Evolutionary conservation across 2,888 invertebrate genomes (phyloP).

Genomic region (Vanessa cardui): DNA sequence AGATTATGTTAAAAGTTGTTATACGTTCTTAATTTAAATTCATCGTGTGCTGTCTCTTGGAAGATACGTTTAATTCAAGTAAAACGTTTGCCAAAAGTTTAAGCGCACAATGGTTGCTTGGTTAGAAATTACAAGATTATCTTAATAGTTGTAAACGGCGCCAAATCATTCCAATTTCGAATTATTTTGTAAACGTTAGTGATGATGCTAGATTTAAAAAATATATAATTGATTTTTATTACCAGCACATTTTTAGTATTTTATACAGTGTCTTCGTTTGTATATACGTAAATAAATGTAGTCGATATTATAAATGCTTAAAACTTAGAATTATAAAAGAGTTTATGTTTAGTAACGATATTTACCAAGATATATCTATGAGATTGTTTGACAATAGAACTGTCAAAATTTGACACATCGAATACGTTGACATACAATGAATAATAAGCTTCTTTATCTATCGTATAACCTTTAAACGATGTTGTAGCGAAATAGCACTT

Average conservation of each 20-base stretch:
- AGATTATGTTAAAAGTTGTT: not conserved
- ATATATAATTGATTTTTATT: no score
- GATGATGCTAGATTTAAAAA: not conserved
- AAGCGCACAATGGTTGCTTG: slow-evolving; percentile 13
- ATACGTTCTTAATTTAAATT: slow-evolving; percentile 15
- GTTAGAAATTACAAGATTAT: slow-evolving; percentile 23
- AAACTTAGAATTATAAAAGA: no score
- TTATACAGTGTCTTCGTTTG: no score
- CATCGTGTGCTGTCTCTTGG: slow-evolving; percentile 7
- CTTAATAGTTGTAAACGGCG: slow-evolving; percentile 14
- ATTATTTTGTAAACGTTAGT: not conserved
- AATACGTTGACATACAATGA: slow-evolving; percentile 22
- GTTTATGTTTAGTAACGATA: no score
- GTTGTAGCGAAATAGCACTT: slow-evolving; percentile 27
- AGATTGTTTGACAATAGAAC: not conserved
- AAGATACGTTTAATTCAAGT: slow-evolving; percentile 1
- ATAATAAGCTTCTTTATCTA: slow-evolving; percentile 25
- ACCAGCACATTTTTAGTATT: no score
- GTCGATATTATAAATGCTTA: no score
- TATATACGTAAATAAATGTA: no score
- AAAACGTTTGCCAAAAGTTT: slow-evolving; percentile 27
- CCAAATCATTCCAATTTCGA: slow-evolving; percentile 20
- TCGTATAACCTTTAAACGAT: slow-evolving; percentile 19
- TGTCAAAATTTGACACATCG: slow-evolving; percentile 2
- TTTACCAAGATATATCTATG: no score